Conservation (phyloP, 2,888 invertebrate species). For the Campaea margaritaria region DNA sequence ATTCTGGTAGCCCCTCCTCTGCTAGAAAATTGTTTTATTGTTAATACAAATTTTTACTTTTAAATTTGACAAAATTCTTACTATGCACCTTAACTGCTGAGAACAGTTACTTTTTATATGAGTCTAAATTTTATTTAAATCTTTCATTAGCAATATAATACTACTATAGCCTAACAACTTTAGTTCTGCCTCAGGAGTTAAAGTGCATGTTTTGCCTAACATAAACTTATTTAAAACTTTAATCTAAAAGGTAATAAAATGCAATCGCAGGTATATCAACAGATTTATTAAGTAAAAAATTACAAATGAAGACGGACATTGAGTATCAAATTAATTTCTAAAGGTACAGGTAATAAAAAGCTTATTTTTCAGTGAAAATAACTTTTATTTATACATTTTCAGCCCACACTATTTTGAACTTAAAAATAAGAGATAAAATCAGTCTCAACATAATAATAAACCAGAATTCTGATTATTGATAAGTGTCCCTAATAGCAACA, state of each 20-base stretch:
- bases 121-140: background rate
- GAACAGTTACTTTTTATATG: background rate
- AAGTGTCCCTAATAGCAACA: background rate
- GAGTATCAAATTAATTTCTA: no score
- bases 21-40: constrained; percentile 31
- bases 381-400: constrained; percentile 5
- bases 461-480: background rate
- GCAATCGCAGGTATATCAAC: background rate
- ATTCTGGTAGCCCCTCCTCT: constrained; percentile 58
- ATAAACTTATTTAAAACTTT: background rate
- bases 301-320: no score
- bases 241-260: constrained; percentile 8
- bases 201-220: background rate
- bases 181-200: constrained; percentile 1
- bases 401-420: background rate
- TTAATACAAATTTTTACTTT: background rate
- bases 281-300: constrained; percentile 1
- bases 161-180: background rate
- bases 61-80: background rate
- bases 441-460: background rate
- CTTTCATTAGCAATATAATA: background rate
- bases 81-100: constrained; percentile 2
- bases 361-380: constrained; percentile 1
- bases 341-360: constrained; percentile 10
- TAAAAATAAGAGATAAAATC: background rate